Evolutionary conservation across 2,113 vertebrate species (phyloP).

Genomic region (Neotragus moschatus): DNA sequence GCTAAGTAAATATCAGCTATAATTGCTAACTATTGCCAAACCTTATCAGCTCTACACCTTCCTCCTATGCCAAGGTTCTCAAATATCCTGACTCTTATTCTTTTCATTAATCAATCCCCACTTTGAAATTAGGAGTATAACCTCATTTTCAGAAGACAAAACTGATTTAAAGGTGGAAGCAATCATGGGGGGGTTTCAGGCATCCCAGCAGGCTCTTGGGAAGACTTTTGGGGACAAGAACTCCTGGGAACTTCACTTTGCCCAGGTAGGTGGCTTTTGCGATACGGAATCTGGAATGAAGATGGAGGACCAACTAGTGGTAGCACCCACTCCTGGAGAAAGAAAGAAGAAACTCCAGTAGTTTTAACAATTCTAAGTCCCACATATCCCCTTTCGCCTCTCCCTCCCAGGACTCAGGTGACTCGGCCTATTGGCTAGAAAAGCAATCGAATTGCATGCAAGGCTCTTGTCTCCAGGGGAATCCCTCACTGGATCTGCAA

Average conservation of each 20-base stretch:
- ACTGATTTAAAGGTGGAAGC: not conserved
- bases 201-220: not conserved
- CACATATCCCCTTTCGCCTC: not conserved
- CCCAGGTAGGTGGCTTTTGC: not conserved
- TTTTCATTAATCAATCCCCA: not conserved
- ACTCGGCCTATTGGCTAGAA: not conserved
- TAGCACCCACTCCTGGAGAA: not conserved
- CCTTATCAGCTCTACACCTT: not conserved
- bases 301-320: not conserved
- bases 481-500: not conserved
- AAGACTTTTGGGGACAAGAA: not conserved
- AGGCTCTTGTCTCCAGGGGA: not conserved
- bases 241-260: not conserved
- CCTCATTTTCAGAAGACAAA: not conserved
- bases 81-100: not conserved
- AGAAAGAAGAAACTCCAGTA: not conserved
- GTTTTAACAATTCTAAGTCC: not conserved
- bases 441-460: slow-evolving; percentile 3
- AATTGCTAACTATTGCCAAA: not conserved
- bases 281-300: not conserved
- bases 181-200: not conserved
- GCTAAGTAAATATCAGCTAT: not conserved
- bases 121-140: not conserved
- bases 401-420: not conserved
- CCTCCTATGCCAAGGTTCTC: not conserved